Percentiles rank a stretch among this genome's conserved stretches.
phyloP scores from a whole-genome alignment of 1,140 invertebrate species.

The Palaemon carinicauda region DNA sequence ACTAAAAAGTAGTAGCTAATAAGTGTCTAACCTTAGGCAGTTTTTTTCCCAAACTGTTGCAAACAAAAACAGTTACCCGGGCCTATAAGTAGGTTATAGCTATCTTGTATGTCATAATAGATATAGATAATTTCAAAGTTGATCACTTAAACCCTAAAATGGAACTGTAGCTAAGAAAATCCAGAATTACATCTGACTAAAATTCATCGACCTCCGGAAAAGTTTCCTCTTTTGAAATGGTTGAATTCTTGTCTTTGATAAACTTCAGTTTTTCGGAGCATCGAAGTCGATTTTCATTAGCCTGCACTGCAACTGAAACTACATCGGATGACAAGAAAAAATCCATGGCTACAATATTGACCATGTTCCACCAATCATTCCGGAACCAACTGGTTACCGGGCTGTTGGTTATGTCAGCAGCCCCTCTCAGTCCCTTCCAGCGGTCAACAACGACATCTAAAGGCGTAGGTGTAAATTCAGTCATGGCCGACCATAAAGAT shows the following conservation, averaged over 20 bases:
- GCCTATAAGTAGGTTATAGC: no score
- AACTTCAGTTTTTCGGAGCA: conserved; percentile 69
- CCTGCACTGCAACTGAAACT: conserved; percentile 70
- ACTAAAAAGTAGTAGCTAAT: no score
- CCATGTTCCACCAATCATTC: conserved; percentile 67
- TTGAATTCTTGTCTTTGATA: background rate
- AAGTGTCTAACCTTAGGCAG: no score
- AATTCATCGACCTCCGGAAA: no score
- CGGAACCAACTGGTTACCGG: conserved; percentile 70
- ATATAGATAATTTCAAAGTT: no score
- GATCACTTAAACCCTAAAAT: no score
- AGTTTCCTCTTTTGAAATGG: conserved; percentile 37
- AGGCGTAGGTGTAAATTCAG: conserved; percentile 71
- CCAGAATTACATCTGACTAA: no score
- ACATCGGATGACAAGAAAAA: conserved; percentile 71
- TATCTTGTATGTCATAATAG: no score
- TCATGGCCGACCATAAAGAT: conserved; percentile 70
- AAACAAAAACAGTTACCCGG: no score
- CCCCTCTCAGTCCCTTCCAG: conserved; percentile 66
- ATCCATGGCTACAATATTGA: conserved; percentile 73
- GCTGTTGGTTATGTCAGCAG: conserved; percentile 70
- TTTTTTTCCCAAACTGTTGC: no score
- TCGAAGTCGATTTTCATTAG: conserved; percentile 65
- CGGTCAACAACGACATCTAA: conserved; percentile 68
- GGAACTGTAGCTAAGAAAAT: no score